These are phyloP conservation scores for Furcifer pardalis DNA, from an alignment of 2,797 vertebrate genomes.

Conservation along the genomic window DNA sequence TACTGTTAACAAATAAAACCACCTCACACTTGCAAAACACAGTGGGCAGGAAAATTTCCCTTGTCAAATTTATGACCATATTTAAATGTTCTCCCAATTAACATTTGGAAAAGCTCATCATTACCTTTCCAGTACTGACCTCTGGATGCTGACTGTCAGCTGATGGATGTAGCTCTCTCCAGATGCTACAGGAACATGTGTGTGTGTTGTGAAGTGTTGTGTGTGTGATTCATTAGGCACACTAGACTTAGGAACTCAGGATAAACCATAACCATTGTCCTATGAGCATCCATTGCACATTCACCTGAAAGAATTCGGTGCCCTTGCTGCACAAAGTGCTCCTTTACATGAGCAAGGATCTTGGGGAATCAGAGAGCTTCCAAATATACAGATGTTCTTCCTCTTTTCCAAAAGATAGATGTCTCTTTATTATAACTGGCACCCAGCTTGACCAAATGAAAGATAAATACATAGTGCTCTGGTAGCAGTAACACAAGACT, in stretches of 20 bases:
- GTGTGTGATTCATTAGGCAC: no score
- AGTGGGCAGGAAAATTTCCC: background rate
- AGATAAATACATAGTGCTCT: no score
- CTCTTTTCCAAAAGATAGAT: no score
- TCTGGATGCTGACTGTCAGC: background rate
- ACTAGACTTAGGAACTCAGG: no score
- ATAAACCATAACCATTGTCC: no score
- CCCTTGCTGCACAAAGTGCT: background rate
- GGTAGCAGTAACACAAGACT: no score
- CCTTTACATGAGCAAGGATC: background rate
- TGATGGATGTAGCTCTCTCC: no score
- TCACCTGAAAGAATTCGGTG: background rate
- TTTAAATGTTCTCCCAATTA: background rate
- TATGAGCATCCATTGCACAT: background rate
- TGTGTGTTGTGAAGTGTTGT: no score
- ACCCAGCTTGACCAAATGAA: no score
- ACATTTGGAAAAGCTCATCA: background rate
- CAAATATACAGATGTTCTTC: no score
- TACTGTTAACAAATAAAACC: background rate
- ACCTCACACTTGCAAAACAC: background rate
- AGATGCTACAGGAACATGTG: no score
- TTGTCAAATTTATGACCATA: background rate
- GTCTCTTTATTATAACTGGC: no score
- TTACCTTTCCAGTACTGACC: background rate
- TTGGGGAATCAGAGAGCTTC: background rate